These are phyloP conservation scores for Meiosimyza decipiens DNA, from an alignment of 2,888 invertebrate genomes.

Conservation along the genomic window DNA sequence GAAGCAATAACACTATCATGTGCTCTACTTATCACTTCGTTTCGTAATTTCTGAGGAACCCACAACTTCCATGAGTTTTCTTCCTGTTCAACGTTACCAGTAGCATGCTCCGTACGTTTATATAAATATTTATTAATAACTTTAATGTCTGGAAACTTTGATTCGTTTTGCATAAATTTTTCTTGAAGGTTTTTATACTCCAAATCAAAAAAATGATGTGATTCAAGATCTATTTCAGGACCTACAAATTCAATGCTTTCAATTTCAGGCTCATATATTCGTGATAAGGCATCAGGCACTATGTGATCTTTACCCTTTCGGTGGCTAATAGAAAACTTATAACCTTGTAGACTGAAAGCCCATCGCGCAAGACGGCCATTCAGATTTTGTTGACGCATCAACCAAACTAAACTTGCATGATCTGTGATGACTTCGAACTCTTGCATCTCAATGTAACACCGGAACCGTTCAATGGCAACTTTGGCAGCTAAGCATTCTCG, in stretches of 20 bases:
- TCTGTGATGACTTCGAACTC: slow-evolving; percentile 30
- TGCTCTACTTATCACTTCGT: not conserved
- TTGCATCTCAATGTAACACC: slow-evolving; percentile 18
- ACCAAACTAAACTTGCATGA: slow-evolving; percentile 25
- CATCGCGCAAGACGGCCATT: slow-evolving; percentile 31
- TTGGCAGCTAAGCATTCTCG: slow-evolving; percentile 27
- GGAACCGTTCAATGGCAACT: slow-evolving; percentile 6
- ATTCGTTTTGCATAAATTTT: too few relatives aligned
- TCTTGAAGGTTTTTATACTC: not conserved
- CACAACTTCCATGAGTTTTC: slow-evolving; percentile 35
- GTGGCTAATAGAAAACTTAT: slow-evolving; percentile 13
- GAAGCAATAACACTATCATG: slow-evolving; percentile 22
- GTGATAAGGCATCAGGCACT: not conserved
- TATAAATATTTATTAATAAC: slow-evolving; percentile 29
- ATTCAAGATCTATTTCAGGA: slow-evolving; percentile 9
- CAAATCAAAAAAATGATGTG: not conserved
- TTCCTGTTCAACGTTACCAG: slow-evolving; percentile 16
- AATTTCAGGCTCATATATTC: not conserved
- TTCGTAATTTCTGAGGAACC: slow-evolving; percentile 24
- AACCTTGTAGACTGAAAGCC: slow-evolving; percentile 29
- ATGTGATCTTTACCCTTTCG: not conserved
- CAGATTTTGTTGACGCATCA: slow-evolving; percentile 20
- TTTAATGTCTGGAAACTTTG: slow-evolving; percentile 32
- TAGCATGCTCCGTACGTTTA: slow-evolving; percentile 23
- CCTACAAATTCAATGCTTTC: too few relatives aligned